Evolutionary conservation across 1,140 invertebrate species (phyloP).

Genomic region (Cydia amplana): DNA sequence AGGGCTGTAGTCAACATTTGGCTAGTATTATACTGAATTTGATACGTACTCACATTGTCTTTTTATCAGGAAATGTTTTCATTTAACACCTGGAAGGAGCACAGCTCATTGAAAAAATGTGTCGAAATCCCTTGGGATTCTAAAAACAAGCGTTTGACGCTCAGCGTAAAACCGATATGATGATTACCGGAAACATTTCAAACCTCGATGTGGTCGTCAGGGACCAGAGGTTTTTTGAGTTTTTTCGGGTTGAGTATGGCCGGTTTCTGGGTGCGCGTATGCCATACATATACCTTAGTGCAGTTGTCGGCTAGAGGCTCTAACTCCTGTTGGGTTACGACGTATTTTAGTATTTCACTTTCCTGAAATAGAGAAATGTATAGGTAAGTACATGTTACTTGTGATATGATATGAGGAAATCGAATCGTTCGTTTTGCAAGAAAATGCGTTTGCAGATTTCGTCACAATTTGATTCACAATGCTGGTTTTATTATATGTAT

Average conservation of each 20-base stretch:
- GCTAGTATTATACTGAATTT: neutral
- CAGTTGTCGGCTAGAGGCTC: constrained; percentile 95
- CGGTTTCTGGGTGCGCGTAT: constrained; percentile 95
- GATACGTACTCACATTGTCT: neutral
- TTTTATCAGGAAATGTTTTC: neutral
- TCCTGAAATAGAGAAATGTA: constrained; percentile 80
- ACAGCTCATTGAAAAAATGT: constrained; percentile 16
- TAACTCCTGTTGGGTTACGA: constrained; percentile 88
- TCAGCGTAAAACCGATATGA: constrained; percentile 26
- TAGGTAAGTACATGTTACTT: neutral
- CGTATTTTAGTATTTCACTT: constrained; percentile 91
- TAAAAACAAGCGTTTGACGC: constrained; percentile 8
- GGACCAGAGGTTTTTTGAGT: constrained; percentile 71
- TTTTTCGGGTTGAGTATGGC: constrained; percentile 85
- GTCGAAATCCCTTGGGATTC: constrained; percentile 6
- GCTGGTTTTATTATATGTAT: no score
- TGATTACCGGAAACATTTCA: constrained; percentile 63
- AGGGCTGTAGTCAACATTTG: neutral
- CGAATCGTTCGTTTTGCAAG: no score
- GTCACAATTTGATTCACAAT: no score
- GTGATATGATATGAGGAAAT: no score
- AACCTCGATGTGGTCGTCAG: constrained; percentile 87
- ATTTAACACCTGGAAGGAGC: constrained; percentile 18
- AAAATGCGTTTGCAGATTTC: no score
- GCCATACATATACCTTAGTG: constrained; percentile 97